Evolutionary conservation across 2,113 vertebrate species (phyloP), one percentile per base, ranked within the genome.

Genomic region (Pogona vitticeps): DNA sequence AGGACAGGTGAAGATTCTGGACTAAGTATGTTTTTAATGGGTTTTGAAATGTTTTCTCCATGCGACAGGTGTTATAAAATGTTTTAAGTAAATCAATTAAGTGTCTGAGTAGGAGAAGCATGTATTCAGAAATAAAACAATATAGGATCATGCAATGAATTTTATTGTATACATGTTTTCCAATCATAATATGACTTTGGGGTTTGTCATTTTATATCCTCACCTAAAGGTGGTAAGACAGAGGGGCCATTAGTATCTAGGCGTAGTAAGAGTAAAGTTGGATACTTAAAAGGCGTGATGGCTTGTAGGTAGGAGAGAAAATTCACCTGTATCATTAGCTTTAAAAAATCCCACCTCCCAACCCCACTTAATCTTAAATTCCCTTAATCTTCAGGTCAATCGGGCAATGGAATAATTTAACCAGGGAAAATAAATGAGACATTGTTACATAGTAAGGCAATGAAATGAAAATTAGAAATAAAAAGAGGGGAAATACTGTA

Each of bases 261-360:
- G 33, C 58, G 7, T 14, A 78, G 12, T 3, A 80, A 52, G 40
- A 85, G 46, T 84, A 82, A 87, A 73, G 42, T 1, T 76, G 73
- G n/a, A 52, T 75, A 52, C 58, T 83, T 91, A 91, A 88, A 93
- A 70, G 61, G 36, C 61, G 61, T 81, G 78, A 76, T 33, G 71
- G 36, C 58, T 40, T 72, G 75, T 85, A 89, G 92, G 28, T 88
- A 78, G 72, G 90, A 92, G 67, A 52, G 21, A 61, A 89, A 85
- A 78, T 58, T 91, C 1, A 78, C 67, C 58, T 87, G 58, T 67
- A 15, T 36, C 52, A 73, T 80, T 85, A 23, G 42, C n/a, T 52
- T 6, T 52, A 52, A 52, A 52, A 52, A 52, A 52, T 6, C n/a
- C n/a, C 5, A 52, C 46, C 46, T 52, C 46, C 46, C 5, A 52